Evolutionary conservation across 2,113 vertebrate genomes (phyloP).

Genomic region (Solea senegalensis): DNA sequence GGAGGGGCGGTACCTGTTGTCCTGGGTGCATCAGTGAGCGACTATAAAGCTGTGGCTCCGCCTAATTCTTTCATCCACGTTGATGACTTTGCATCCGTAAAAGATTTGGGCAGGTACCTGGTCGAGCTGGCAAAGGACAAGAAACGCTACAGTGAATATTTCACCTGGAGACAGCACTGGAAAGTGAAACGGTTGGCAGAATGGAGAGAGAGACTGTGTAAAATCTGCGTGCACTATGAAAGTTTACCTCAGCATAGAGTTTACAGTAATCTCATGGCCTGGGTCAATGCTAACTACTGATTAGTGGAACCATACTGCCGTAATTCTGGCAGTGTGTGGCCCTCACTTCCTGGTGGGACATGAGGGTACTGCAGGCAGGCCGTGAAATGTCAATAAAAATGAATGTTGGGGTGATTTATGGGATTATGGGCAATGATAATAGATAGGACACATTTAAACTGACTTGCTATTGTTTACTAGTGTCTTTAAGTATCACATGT

Average conservation of each 20-base stretch:
- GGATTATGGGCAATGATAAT: too few relatives aligned
- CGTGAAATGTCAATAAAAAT: too few relatives aligned
- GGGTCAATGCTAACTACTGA: constrained; percentile 61
- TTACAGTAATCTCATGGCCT: constrained; percentile 82
- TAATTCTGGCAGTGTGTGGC: too few relatives aligned
- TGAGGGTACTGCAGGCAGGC: too few relatives aligned
- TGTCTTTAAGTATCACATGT: too few relatives aligned
- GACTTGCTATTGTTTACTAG: too few relatives aligned
- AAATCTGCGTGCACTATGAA: constrained; percentile 80
- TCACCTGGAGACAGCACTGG: constrained; percentile 81
- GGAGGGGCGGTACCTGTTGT: constrained; percentile 87
- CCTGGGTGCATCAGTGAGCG: constrained; percentile 82
- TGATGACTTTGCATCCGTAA: constrained; percentile 84
- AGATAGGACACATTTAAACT: too few relatives aligned
- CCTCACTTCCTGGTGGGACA: too few relatives aligned
- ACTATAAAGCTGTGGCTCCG: constrained; percentile 86
- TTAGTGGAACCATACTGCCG: too few relatives aligned
- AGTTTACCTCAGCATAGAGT: constrained; percentile 68
- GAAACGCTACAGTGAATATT: constrained; percentile 81
- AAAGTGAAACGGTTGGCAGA: constrained; percentile 77
- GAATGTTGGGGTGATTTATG: too few relatives aligned
- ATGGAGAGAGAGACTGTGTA: constrained; percentile 90
- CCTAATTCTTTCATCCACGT: constrained; percentile 89
- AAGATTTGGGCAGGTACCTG: constrained; percentile 83
- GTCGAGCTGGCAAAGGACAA: constrained; percentile 72